Evolutionary conservation across 2,797 vertebrate genomes (phyloP), one percentile per base, ranked within the genome.

Genomic region (Apogon hyalosoma): DNA sequence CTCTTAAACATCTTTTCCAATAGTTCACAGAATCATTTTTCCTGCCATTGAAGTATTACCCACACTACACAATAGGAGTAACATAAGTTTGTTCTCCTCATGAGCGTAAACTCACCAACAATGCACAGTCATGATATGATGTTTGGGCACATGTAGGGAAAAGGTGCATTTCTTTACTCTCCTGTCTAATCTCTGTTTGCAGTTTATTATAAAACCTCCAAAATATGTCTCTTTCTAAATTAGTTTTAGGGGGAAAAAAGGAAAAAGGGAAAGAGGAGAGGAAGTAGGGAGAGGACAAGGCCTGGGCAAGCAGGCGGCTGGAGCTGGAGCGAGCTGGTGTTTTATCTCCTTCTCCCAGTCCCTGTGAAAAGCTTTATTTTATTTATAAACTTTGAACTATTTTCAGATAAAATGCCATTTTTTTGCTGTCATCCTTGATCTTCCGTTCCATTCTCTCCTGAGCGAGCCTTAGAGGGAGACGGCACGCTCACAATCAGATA

Each of bases 381-480:
- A 92, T 95, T 95, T 94, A 95, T 92, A 95, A 96, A 96, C 95
- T 95, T 96, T 96, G 95, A 96, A 96, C 94, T 94, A 91, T 95
- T 95, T 95, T 96, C 94, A 94, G 95, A 95, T 95, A 92, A 95
- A 95, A 94, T 90, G 93, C 92, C 91, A 95, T 94, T 95, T 95
- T 94, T 94, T 92, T 78, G 80, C 93, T 94, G 94, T 95, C 94
- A 94, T 94, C 93, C 93, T 94, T 94, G 94, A 95, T 95, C 93
- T 94, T 94, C 89, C 83, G 73, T 94, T 94, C 93, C 93, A 94
- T 94, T 95, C 94, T 94, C 93, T 95, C 93, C 93, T 92, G 92
- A 93, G 92, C 92, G 80, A 90, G 88, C 87, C 92, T 94, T 91
- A 92, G 92, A 94, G 93, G 91, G 85, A 92, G 90, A 92, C 90